Evolutionary conservation across 2,113 vertebrate species (phyloP).

Genomic region (Proterorhinus semilunaris): DNA sequence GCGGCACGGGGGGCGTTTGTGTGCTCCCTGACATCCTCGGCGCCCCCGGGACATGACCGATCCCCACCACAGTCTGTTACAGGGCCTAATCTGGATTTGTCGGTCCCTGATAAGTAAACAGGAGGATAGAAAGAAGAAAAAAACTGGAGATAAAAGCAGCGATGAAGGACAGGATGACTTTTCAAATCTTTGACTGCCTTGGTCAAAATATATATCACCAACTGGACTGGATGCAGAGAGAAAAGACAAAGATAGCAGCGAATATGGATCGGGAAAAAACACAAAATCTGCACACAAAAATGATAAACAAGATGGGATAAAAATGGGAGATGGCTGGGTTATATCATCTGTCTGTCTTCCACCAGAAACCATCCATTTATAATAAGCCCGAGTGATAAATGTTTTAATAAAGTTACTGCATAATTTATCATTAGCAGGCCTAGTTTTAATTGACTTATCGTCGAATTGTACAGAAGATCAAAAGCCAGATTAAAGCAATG

Average conservation of each 20-base stretch:
- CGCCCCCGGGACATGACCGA: slow-evolving; percentile 59
- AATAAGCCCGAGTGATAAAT: slow-evolving; percentile 81
- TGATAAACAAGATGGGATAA: slow-evolving; percentile 72
- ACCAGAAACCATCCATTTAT: slow-evolving; percentile 78
- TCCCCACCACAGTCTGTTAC: slow-evolving; percentile 56
- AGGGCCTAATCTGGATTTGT: slow-evolving; percentile 72
- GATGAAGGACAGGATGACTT: slow-evolving; percentile 65
- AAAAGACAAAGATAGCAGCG: slow-evolving; percentile 35
- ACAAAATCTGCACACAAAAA: slow-evolving; percentile 68
- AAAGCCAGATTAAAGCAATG: slow-evolving; percentile 78
- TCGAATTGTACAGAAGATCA: slow-evolving; percentile 76
- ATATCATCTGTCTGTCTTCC: slow-evolving; percentile 73
- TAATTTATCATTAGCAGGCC: slow-evolving; percentile 78
- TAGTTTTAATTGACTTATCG: slow-evolving; percentile 81
- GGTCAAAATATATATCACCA: slow-evolving; percentile 36
- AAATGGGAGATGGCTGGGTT: slow-evolving; percentile 69
- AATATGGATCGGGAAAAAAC: slow-evolving; percentile 55
- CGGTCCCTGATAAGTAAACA: slow-evolving; percentile 68
- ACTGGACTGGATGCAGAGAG: slow-evolving; percentile 32
- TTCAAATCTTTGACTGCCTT: slow-evolving; percentile 55
- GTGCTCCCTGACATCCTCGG: slow-evolving; percentile 60
- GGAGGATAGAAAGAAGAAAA: slow-evolving; percentile 12
- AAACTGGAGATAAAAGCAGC: slow-evolving; percentile 59
- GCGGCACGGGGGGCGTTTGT: slow-evolving; percentile 50
- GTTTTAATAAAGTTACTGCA: slow-evolving; percentile 81